Evolutionary conservation across 2,888 invertebrate genomes (phyloP).

Genomic region (Tiliacea aurago): DNA sequence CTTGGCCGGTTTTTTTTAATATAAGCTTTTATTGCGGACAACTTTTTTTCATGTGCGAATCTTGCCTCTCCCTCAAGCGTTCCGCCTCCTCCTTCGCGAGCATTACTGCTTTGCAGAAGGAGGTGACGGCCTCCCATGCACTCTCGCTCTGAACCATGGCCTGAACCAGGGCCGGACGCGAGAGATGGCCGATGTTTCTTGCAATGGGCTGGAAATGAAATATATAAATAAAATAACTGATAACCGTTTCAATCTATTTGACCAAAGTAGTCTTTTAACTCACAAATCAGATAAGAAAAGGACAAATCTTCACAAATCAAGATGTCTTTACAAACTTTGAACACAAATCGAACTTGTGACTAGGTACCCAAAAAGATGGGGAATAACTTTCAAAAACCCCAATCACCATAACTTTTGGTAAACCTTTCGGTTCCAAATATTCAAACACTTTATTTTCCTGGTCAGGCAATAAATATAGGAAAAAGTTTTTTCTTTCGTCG

Average conservation of each 20-base stretch:
- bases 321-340: conserved; percentile 16
- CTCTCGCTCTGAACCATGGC: too few species aligned
- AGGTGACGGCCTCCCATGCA: too few species aligned
- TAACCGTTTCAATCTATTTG: not conserved
- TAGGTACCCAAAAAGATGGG: conserved; percentile 13
- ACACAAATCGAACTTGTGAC: conserved; percentile 13
- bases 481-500: conserved; percentile 47
- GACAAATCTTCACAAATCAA: conserved; percentile 13
- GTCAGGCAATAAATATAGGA: conserved; percentile 61
- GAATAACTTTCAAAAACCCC: conserved; percentile 42
- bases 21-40: not conserved
- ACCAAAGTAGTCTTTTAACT: too few species aligned
- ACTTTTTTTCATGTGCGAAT: too few species aligned
- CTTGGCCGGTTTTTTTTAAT: too few species aligned
- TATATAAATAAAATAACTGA: not conserved
- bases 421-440: conserved; percentile 50
- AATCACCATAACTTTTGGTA: conserved; percentile 61
- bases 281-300: not conserved
- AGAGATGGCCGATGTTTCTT: too few species aligned
- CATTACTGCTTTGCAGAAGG: too few species aligned
- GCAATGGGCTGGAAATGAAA: too few species aligned
- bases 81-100: too few species aligned
- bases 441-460: conserved; percentile 52
- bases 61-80: too few species aligned
- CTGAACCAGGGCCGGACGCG: too few species aligned